A percentile compares a stretch with the other conserved stretches of the same genome.
Conservation (phyloP, 37 sponge, comb jelly and placozoan species). For the Bolinopsis microptera region DNA sequence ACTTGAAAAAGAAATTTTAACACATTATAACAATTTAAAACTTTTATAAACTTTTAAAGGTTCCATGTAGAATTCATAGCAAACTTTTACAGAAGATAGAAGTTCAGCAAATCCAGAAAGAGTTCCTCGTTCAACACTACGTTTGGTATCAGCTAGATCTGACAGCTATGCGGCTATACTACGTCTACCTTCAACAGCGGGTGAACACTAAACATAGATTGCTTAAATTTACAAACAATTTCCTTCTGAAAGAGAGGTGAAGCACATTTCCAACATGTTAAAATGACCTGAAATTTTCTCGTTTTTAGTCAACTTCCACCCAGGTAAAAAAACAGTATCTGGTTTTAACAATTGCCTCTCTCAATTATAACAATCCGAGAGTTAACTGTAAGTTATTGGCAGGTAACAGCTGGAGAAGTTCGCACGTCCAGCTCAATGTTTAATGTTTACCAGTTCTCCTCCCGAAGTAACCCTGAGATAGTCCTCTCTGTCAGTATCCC, state of each 20-base stretch:
- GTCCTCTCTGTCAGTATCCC: conserved; percentile 38
- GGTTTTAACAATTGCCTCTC: neutral
- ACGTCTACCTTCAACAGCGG: conserved; percentile 50
- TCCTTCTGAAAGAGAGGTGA: too few relatives aligned
- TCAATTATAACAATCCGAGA: neutral
- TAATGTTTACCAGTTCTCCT: conserved; percentile 54
- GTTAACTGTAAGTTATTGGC: neutral
- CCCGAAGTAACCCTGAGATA: conserved; percentile 9
- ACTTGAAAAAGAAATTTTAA: too few relatives aligned
- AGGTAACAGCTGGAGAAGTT: neutral
- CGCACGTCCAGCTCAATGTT: conserved; percentile 12
- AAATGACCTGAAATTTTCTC: too few relatives aligned
- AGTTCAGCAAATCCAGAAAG: conserved; percentile 47
- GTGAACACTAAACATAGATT: conserved; percentile 8
- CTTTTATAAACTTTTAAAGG: too few relatives aligned
- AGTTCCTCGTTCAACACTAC: conserved; percentile 44
- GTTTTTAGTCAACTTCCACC: too few relatives aligned
- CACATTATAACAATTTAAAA: too few relatives aligned
- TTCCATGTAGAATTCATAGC: too few relatives aligned
- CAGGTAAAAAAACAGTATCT: neutral
- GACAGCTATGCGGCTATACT: conserved; percentile 28
- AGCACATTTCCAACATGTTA: too few relatives aligned
- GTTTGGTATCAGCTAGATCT: conserved; percentile 42
- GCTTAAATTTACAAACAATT: too few relatives aligned
- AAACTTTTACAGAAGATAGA: conserved; percentile 22